Percentiles rank a stretch among this genome's conserved stretches.
phyloP scores from a whole-genome alignment of 1,140 invertebrate species.

The Tribolium castaneum region DNA sequence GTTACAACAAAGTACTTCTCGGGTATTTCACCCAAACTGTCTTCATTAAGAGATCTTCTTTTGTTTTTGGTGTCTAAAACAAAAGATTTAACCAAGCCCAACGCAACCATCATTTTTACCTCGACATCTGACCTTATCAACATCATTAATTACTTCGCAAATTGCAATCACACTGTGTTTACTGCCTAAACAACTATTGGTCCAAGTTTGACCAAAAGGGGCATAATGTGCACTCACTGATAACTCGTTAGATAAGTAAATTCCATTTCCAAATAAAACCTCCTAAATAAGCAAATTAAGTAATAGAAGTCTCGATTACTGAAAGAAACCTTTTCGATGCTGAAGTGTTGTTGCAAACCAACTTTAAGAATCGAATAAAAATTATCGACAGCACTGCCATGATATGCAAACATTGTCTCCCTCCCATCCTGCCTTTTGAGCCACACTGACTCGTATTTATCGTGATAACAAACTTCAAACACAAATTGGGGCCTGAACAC shows the following conservation, averaged over 20 bases:
- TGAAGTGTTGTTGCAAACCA: constrained; percentile 81
- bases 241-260: constrained; percentile 81
- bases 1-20: constrained; percentile 80
- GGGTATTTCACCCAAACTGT: constrained; percentile 70
- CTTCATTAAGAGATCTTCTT: constrained; percentile 61
- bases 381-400: constrained; percentile 83
- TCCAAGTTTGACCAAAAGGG: constrained; percentile 78
- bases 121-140: constrained; percentile 69
- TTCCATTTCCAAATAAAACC: constrained; percentile 78
- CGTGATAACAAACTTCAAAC: constrained; percentile 71
- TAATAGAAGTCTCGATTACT: constrained; percentile 9
- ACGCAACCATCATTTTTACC: constrained; percentile 42
- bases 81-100: constrained; percentile 1
- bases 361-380: constrained; percentile 85
- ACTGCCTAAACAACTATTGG: constrained; percentile 76
- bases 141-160: constrained; percentile 81
- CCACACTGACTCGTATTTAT: constrained; percentile 70
- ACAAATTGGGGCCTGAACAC: constrained; percentile 70
- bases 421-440: constrained; percentile 67
- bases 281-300: constrained; percentile 65
- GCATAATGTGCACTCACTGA: constrained; percentile 76
- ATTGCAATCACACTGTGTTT: constrained; percentile 81
- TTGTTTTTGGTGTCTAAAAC: constrained; percentile 59
- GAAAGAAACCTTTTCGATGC: constrained; percentile 57
- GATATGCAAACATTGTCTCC: constrained; percentile 77